These are phyloP conservation scores for Aviceda cuculoides DNA, from an alignment of 2,797 vertebrate genomes.

Conservation along the genomic window DNA sequence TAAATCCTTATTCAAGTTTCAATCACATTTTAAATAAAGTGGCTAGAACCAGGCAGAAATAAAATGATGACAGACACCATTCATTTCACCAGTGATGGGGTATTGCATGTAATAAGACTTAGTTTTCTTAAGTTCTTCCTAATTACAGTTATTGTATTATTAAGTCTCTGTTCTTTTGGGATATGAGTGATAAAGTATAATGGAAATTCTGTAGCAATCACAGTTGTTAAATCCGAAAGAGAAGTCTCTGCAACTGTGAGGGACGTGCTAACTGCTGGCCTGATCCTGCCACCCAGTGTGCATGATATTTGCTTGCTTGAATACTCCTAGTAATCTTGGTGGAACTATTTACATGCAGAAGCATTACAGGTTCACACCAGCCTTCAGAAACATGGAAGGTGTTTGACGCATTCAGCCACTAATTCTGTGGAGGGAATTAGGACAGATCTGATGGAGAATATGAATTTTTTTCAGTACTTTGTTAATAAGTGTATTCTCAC, in stretches of 20 bases:
- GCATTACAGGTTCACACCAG: background rate
- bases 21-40: slow-evolving; percentile 23
- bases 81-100: background rate
- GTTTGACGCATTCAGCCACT: background rate
- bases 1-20: background rate
- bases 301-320: background rate
- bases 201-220: background rate
- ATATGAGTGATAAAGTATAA: background rate
- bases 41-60: background rate
- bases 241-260: background rate
- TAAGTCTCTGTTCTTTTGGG: background rate
- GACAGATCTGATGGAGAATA: background rate
- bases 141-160: background rate
- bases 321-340: background rate
- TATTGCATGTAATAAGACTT: background rate
- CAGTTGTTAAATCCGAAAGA: background rate
- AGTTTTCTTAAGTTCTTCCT: background rate
- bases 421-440: background rate
- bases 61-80: background rate
- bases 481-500: background rate
- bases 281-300: slow-evolving; percentile 38
- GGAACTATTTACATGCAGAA: background rate
- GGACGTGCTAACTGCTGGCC: background rate
- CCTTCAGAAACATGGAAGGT: background rate
- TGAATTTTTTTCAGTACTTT: background rate